phyloP scores from a whole-genome alignment of 2,888 invertebrate genomes.

The Agrilus cyanescens region DNA sequence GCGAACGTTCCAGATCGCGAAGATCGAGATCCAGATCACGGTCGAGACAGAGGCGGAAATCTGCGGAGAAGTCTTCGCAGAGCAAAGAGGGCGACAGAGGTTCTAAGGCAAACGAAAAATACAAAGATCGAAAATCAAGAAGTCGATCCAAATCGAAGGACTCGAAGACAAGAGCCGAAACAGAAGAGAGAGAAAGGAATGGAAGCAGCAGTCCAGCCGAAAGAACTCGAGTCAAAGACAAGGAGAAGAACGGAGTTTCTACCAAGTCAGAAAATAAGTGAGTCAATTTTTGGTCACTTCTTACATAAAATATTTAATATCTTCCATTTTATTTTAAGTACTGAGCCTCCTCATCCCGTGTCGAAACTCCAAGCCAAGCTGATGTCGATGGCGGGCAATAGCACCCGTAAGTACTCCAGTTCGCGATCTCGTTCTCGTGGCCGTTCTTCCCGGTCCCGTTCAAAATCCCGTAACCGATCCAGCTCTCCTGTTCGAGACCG shows the following conservation, averaged over 20 bases:
- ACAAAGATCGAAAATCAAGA: conserved; percentile 19
- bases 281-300: conserved; percentile 8
- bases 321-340: conserved; percentile 14
- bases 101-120: conserved; percentile 19
- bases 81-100: conserved; percentile 16
- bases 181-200: conserved; percentile 28
- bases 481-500: conserved; percentile 8
- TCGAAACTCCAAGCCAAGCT: conserved; percentile 51
- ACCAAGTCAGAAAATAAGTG: conserved; percentile 20
- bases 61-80: conserved; percentile 18
- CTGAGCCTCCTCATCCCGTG: conserved; percentile 39
- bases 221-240: conserved; percentile 21
- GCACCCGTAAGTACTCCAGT: conserved; percentile 23
- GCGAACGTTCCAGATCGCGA: conserved; percentile 21
- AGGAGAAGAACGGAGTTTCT: conserved; percentile 25
- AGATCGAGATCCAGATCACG: conserved; percentile 25
- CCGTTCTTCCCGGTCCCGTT: conserved; percentile 25
- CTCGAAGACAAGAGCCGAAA: conserved; percentile 15
- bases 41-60: conserved; percentile 21
- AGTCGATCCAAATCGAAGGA: conserved; percentile 24
- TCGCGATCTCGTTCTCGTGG: conserved; percentile 29
- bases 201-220: conserved; percentile 32
- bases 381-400: conserved; percentile 47
- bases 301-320: neutral
- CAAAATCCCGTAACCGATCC: conserved; percentile 21